A percentile compares a stretch with the other conserved stretches of the same genome.
phyloP scores from a whole-genome alignment of 2,113 vertebrate genomes.

The Butastur rufipennis region DNA sequence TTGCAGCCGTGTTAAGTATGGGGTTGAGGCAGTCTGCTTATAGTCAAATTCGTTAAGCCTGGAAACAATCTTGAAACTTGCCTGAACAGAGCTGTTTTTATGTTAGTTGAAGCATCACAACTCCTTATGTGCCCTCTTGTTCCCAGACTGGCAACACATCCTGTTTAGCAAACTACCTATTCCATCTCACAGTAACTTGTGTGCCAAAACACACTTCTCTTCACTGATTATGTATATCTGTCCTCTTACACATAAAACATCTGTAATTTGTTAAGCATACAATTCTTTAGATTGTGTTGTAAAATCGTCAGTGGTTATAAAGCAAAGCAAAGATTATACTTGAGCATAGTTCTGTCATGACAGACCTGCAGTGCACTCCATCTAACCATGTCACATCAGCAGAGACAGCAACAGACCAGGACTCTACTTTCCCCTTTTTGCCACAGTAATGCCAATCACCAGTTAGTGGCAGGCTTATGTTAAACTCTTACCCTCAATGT shows the following conservation, averaged over 20 bases:
- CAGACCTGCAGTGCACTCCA: too few relatives aligned
- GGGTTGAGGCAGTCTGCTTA: neutral
- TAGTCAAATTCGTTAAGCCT: too few relatives aligned
- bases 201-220: neutral
- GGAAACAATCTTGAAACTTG: neutral
- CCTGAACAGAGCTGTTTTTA: too few relatives aligned
- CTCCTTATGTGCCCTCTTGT: neutral
- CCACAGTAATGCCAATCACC: too few relatives aligned
- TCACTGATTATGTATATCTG: neutral
- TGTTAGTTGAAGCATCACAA: fast-evolving
- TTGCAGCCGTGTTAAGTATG: too few relatives aligned
- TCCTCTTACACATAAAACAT: neutral
- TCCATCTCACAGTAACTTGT: neutral
- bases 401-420: neutral
- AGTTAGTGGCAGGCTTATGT: too few relatives aligned
- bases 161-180: fast-evolving
- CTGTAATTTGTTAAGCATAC: neutral
- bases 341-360: neutral
- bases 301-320: neutral
- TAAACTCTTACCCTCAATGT: neutral
- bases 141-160: too few relatives aligned
- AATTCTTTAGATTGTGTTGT: fast-evolving
- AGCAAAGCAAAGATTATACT: neutral
- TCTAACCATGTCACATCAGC: fast-evolving
- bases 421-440: neutral